Evolutionary conservation across 2,113 vertebrate genomes (phyloP), one percentile per base, ranked within the genome.

Genomic region (Amblyopsis rosae): DNA sequence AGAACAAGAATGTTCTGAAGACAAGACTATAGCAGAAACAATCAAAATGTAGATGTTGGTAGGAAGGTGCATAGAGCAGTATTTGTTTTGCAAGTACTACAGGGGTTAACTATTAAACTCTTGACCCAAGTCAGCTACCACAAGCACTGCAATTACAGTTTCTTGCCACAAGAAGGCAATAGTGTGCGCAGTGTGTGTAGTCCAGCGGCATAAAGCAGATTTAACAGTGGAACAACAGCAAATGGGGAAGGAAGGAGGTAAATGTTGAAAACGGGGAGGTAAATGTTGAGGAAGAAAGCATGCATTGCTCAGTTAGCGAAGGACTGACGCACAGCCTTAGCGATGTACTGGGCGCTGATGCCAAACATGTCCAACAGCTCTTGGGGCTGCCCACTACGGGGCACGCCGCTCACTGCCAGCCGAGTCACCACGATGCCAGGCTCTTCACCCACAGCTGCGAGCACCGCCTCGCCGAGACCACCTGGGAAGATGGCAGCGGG

Each of bases 401-500:
- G 93, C 9, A 95, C 89, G 0, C 70, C 80, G 0, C 70, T 80
- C 67, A 96, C 95, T 0, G 93, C 94, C 68, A 96, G 77, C 6
- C 90, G 89, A 15, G 90, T 93, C 55, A 96, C 93, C 3, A 93
- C 51, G 15, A 96, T 91, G 12, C 84, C 90, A 0, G 92, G 93
- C 79, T 95, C 94, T 47, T 65, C 12, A 0, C 91, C 92, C 46
- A 96, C 88, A 6, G 93, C 94, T 0, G 93, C 89, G 59, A 94
- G 84, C 9, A 96, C 92, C 0, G 95, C 95, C 66, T 96, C 95
- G 3, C 95, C 95, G 1, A 96, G 87, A 82, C 96, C 95, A 75
- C 95, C 95, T 96, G 68, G 4, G 66, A 45, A 66, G 9, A 70
- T 5, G 69, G 9, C 5, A 51, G 9, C 15, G 17, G 1, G 6